A percentile compares a stretch with the other conserved stretches of the same genome.
phyloP scores from a whole-genome alignment of 1,140 invertebrate genomes.

The Oryctes rhinoceros region DNA sequence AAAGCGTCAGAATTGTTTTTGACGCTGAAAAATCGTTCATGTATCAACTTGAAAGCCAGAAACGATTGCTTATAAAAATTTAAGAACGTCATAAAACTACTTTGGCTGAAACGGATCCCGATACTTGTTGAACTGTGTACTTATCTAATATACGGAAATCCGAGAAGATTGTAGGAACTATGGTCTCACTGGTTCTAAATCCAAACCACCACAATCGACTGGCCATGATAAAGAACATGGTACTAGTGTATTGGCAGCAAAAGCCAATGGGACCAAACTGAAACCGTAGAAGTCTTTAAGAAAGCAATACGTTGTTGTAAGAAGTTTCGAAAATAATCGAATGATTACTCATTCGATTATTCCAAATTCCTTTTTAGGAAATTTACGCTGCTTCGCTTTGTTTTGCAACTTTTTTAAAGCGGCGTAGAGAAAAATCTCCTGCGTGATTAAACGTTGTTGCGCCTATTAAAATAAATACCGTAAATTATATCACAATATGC shows the following conservation, averaged over 20 bases:
- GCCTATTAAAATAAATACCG: too few species aligned
- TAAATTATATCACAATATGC: too few species aligned
- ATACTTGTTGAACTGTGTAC: not conserved
- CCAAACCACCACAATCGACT: not conserved
- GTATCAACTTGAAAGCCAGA: not conserved
- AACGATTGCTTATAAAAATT: not conserved
- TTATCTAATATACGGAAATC: not conserved
- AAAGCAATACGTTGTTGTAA: not conserved
- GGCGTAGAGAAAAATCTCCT: too few species aligned
- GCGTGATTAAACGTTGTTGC: too few species aligned
- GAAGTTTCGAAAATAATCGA: not conserved
- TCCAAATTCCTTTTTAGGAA: too few species aligned
- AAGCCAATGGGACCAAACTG: constrained; percentile 15
- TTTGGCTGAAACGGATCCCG: not conserved
- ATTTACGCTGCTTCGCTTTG: too few species aligned
- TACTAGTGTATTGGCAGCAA: not conserved
- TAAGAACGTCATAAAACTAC: not conserved
- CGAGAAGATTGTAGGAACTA: not conserved
- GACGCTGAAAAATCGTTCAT: not conserved
- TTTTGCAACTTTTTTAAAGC: too few species aligned
- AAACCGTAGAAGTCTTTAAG: not conserved
- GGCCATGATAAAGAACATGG: not conserved
- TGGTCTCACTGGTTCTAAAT: not conserved
- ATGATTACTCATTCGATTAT: too few species aligned
- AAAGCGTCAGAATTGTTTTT: not conserved